phyloP scores from a whole-genome alignment of 2,888 invertebrate species.

The Phaedon cochleariae region DNA sequence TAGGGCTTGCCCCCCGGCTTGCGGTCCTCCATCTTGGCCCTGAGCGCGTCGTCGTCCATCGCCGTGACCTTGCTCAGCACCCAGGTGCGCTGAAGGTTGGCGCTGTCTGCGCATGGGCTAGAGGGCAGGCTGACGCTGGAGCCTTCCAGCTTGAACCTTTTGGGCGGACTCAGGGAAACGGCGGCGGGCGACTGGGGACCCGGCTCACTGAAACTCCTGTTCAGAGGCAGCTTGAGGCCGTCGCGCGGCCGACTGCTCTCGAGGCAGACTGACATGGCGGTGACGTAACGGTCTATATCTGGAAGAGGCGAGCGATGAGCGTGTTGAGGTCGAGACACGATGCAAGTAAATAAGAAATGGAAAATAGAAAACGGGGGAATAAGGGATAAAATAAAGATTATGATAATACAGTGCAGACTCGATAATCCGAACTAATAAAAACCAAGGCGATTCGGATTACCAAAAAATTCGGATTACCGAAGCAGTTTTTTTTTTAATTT shows the following conservation, averaged over 20 bases:
- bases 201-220: conserved; percentile 67
- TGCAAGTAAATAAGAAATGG: too few relatives aligned
- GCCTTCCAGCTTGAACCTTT: conserved; percentile 65
- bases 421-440: too few relatives aligned
- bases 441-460: too few relatives aligned
- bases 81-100: conserved; percentile 64
- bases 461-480: too few relatives aligned
- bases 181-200: conserved; percentile 61
- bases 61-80: conserved; percentile 63
- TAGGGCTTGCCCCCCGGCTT: conserved; percentile 54
- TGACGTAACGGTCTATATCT: conserved; percentile 61
- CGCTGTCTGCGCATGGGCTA: conserved; percentile 67
- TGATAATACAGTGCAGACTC: too few relatives aligned
- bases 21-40: conserved; percentile 59
- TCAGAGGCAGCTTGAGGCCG: conserved; percentile 67
- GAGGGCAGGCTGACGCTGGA: conserved; percentile 61
- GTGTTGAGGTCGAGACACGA: too few relatives aligned
- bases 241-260: conserved; percentile 65
- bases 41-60: conserved; percentile 65
- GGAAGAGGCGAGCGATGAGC: conserved; percentile 52
- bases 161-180: conserved; percentile 56
- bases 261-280: conserved; percentile 66
- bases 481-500: too few relatives aligned
- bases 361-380: conserved; percentile 41
- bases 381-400: too few relatives aligned